A percentile compares a stretch with the other conserved stretches of the same genome.
phyloP scores from a whole-genome alignment of 2,113 vertebrate genomes.

The Festucalex cinctus region DNA sequence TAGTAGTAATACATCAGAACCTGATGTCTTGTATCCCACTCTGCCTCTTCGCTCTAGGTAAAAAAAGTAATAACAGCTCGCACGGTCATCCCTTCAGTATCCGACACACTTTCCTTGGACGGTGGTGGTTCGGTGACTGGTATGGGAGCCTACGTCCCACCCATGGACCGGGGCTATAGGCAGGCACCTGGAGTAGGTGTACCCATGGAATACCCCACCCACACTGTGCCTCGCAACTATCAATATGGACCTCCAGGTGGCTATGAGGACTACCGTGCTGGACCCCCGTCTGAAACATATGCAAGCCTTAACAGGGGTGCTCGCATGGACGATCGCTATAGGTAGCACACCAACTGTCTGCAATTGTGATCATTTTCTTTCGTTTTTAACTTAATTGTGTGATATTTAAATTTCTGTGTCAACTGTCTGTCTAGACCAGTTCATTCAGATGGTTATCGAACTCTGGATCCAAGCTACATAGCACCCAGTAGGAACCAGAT shows the following conservation, averaged over 20 bases:
- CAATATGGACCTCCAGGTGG: slow-evolving; percentile 80
- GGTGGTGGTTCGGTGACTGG: slow-evolving; percentile 73
- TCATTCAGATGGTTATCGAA: slow-evolving; percentile 73
- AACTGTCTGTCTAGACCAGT: slow-evolving; percentile 51
- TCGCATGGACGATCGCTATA: slow-evolving; percentile 87
- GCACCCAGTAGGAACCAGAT: slow-evolving; percentile 82
- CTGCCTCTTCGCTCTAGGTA: slow-evolving; percentile 66
- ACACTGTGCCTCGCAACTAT: slow-evolving; percentile 90
- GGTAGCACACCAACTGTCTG: slow-evolving; percentile 45
- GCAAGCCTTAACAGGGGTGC: slow-evolving; percentile 83
- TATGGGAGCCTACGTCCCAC: slow-evolving; percentile 74
- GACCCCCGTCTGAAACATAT: slow-evolving; percentile 77
- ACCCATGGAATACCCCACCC: slow-evolving; percentile 80
- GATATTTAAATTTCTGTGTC: not conserved
- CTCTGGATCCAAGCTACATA: slow-evolving; percentile 80
- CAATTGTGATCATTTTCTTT: not conserved
- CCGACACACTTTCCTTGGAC: slow-evolving; percentile 75
- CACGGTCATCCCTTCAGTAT: slow-evolving; percentile 79
- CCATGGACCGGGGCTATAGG: slow-evolving; percentile 82
- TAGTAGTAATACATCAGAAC: too few species aligned
- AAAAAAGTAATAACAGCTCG: slow-evolving; percentile 92
- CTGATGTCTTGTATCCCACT: not conserved
- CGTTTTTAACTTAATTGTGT: not conserved
- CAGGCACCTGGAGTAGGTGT: slow-evolving; percentile 52
- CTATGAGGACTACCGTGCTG: slow-evolving; percentile 77